Evolutionary conservation across 2,888 invertebrate genomes (phyloP).

Genomic region (Melieria crassipennis): DNA sequence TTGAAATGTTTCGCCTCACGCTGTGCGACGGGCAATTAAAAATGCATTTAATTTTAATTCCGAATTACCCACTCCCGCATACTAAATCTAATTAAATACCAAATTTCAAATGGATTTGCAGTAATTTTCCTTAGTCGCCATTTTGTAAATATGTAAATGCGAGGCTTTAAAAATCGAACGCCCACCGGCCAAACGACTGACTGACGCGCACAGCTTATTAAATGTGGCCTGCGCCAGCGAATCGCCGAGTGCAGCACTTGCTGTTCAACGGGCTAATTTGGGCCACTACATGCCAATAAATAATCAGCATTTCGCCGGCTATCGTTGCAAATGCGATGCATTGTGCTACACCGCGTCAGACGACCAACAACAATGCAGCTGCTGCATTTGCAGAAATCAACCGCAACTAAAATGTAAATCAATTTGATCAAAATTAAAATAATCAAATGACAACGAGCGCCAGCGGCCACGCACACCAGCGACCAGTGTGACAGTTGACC

Average conservation of each 20-base stretch:
- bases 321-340: constrained; percentile 5
- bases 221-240: neutral
- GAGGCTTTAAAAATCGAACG: too few relatives aligned
- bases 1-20: too few relatives aligned
- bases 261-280: constrained; percentile 23
- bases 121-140: too few relatives aligned
- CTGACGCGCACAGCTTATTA: neutral
- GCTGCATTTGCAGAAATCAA: constrained; percentile 13
- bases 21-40: too few relatives aligned
- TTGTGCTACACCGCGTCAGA: neutral
- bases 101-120: too few relatives aligned
- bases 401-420: constrained; percentile 34
- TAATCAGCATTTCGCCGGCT: constrained; percentile 2
- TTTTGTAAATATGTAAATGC: too few relatives aligned
- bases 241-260: neutral
- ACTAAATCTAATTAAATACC: too few relatives aligned
- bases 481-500: neutral
- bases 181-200: constrained; percentile 13
- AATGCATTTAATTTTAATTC: too few relatives aligned
- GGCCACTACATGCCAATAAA: constrained; percentile 21
- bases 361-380: constrained; percentile 3
- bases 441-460: constrained; percentile 12
- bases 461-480: neutral
- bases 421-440: constrained; percentile 32
- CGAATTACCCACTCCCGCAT: too few relatives aligned